phyloP scores from a whole-genome alignment of 2,113 vertebrate species.

The Oncorhynchus tshawytscha region DNA sequence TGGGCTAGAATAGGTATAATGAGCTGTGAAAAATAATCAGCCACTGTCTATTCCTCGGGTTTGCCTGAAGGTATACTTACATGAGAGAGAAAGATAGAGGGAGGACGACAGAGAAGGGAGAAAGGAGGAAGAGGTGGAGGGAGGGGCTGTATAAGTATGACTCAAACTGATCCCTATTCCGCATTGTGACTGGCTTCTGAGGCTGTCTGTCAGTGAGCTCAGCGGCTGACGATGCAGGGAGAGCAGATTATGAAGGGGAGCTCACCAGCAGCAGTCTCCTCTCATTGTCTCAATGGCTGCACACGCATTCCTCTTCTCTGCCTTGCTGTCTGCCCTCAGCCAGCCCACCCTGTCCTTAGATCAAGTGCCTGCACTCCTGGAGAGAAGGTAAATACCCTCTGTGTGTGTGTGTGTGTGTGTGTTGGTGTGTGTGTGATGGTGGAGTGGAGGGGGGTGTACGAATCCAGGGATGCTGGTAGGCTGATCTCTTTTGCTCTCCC shows the following conservation, averaged over 20 bases:
- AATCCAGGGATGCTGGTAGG: conserved; percentile 57
- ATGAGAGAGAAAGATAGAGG: conserved; percentile 44
- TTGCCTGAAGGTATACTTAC: conserved; percentile 61
- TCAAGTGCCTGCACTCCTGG: conserved; percentile 77
- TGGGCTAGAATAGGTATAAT: conserved; percentile 42
- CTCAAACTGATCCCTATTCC: conserved; percentile 66
- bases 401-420: not conserved
- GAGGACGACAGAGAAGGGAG: conserved; percentile 38
- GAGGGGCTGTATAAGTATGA: conserved; percentile 61
- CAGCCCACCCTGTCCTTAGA: conserved; percentile 61
- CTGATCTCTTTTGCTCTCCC: conserved; percentile 39
- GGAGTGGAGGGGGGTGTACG: conserved; percentile 17
- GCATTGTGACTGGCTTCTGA: conserved; percentile 56
- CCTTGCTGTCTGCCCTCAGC: conserved; percentile 65
- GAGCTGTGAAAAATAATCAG: conserved; percentile 43
- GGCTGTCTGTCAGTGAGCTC: conserved; percentile 64
- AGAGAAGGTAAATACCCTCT: conserved; percentile 69
- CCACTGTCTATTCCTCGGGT: conserved; percentile 57
- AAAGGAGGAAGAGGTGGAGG: conserved; percentile 39
- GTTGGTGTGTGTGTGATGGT: not conserved
- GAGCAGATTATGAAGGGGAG: conserved; percentile 80
- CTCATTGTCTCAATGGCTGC: conserved; percentile 78
- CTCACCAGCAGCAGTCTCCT: conserved; percentile 72
- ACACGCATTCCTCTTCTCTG: conserved; percentile 67
- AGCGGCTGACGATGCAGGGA: conserved; percentile 68